A percentile compares a stretch with the other conserved stretches of the same genome.
These are phyloP conservation scores for Exephanes ischioxanthus DNA, from an alignment of 2,888 invertebrate genomes.

Conservation along the genomic window DNA sequence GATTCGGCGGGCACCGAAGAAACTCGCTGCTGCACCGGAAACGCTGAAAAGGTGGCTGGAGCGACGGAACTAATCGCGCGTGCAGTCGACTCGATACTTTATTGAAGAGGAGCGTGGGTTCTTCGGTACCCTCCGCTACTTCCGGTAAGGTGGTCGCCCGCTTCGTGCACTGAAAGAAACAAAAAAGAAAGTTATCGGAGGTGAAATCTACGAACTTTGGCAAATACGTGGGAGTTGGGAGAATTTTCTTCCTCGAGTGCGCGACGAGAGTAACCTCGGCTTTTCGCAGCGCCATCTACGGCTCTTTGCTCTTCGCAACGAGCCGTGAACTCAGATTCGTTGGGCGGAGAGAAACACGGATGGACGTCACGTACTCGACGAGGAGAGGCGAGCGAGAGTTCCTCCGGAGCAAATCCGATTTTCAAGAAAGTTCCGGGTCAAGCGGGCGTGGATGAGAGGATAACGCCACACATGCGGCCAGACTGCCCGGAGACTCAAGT, in stretches of 20 bases:
- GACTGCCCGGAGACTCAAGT: constrained; percentile 12
- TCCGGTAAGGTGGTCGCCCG: background rate
- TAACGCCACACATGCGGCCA: background rate
- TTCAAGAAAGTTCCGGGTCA: background rate
- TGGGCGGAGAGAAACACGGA: background rate
- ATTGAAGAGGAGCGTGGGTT: background rate
- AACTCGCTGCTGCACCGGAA: background rate
- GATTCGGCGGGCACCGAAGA: background rate
- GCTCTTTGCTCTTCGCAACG: background rate
- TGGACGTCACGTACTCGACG: background rate
- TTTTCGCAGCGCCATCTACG: background rate
- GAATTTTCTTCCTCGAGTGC: background rate
- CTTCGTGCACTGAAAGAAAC: background rate
- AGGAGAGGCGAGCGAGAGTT: background rate
- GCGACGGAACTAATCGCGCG: constrained; percentile 19
- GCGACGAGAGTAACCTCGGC: background rate
- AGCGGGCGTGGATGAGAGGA: constrained; percentile 3
- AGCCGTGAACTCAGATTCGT: background rate
- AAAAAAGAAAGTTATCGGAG: background rate
- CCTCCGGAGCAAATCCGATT: constrained; percentile 26
- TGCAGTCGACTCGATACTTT: constrained; percentile 11
- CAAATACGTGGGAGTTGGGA: background rate
- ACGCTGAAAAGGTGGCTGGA: background rate
- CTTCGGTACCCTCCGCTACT: background rate
- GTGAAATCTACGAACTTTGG: background rate